phyloP scores from a whole-genome alignment of 2,113 vertebrate genomes.

The Mungos mungo region DNA sequence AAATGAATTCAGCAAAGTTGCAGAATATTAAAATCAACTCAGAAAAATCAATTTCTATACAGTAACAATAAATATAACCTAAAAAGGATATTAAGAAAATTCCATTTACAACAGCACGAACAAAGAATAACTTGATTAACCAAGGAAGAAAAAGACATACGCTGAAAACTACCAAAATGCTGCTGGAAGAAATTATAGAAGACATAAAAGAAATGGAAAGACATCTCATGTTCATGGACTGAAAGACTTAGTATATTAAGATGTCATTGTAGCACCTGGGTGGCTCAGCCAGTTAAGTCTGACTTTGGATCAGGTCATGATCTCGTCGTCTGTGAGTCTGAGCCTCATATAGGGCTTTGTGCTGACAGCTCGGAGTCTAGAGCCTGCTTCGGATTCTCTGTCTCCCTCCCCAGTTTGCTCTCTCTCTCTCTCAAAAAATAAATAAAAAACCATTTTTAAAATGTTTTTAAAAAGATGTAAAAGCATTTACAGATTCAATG shows the following conservation, averaged over 20 bases:
- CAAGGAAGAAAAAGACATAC: not conserved
- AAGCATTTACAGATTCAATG: not conserved
- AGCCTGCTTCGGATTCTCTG: too few relatives aligned
- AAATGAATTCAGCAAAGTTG: not conserved
- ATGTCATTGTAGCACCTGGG: not conserved
- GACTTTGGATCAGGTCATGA: too few relatives aligned
- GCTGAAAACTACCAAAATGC: not conserved
- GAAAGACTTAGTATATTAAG: not conserved
- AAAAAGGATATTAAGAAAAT: not conserved
- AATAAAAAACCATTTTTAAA: too few relatives aligned
- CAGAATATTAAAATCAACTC: not conserved
- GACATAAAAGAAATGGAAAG: not conserved
- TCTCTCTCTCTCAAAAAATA: too few relatives aligned
- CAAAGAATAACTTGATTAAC: constrained; percentile 1
- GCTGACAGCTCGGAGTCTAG: too few relatives aligned
- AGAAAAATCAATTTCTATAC: not conserved
- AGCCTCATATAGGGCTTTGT: too few relatives aligned
- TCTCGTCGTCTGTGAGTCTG: too few relatives aligned
- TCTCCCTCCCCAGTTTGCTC: too few relatives aligned
- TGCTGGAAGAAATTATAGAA: not conserved
- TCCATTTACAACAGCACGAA: not conserved
- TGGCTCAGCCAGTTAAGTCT: too few relatives aligned
- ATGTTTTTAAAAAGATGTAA: not conserved
- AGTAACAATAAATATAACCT: not conserved
- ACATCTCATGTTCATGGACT: not conserved